Percentiles rank a stretch among this genome's conserved stretches.
Evolutionary conservation across 2,797 vertebrate genomes (phyloP).

Genomic region (Triplophysa yarkandensis): DNA sequence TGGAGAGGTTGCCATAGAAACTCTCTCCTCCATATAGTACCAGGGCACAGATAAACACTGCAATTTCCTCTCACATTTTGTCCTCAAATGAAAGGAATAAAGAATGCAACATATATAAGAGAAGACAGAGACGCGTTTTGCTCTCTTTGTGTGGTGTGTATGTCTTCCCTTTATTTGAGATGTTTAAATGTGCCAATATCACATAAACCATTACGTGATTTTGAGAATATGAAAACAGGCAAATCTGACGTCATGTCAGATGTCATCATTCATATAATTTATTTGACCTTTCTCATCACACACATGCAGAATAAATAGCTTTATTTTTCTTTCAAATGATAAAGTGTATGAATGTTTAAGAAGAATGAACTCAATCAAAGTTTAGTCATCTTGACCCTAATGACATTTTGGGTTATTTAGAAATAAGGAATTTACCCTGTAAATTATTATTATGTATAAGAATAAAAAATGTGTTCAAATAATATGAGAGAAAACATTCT

Average conservation of each 20-base stretch:
- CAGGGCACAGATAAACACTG: slow-evolving; percentile 77
- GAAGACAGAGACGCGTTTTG: not conserved
- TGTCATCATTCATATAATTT: not conserved
- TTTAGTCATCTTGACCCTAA: not conserved
- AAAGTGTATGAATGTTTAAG: not conserved
- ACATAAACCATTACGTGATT: not conserved
- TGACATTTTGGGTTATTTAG: no score
- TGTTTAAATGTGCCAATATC: not conserved
- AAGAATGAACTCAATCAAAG: not conserved
- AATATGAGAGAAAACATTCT: no score
- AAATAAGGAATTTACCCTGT: no score
- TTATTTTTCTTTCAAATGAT: not conserved
- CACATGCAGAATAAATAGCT: not conserved
- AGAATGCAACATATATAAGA: not conserved
- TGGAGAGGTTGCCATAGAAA: slow-evolving; percentile 83
- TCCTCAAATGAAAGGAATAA: slow-evolving; percentile 34
- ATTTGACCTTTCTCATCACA: not conserved
- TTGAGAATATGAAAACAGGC: not conserved
- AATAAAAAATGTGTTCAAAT: no score
- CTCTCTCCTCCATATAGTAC: slow-evolving; percentile 74
- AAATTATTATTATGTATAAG: no score
- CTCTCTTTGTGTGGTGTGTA: not conserved
- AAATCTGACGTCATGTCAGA: not conserved
- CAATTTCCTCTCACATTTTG: slow-evolving; percentile 69
- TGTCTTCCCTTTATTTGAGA: not conserved